phyloP scores from a whole-genome alignment of 2,888 invertebrate species.

The Chrysolina haemoptera region DNA sequence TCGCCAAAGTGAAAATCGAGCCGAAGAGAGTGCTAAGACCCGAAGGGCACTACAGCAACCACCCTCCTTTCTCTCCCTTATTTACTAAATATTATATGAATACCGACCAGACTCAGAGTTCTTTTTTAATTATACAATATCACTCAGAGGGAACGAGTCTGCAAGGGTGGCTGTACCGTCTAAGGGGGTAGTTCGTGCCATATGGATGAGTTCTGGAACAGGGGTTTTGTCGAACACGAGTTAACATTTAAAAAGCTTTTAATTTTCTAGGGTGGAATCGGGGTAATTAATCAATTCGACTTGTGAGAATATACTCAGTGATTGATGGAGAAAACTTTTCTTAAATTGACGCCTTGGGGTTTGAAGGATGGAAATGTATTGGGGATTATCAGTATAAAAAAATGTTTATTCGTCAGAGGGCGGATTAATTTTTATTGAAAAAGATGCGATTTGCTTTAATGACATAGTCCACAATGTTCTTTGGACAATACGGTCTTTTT shows the following conservation, averaged over 20 bases:
- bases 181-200: slow-evolving; percentile 39
- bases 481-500: too few relatives aligned
- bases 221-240: slow-evolving; percentile 51
- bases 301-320: slow-evolving; percentile 1
- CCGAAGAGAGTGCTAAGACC: slow-evolving; percentile 47
- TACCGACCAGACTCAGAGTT: slow-evolving; percentile 56
- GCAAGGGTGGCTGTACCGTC: slow-evolving; percentile 26
- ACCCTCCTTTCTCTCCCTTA: slow-evolving; percentile 54
- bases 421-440: too few relatives aligned
- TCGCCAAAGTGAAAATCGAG: slow-evolving; percentile 47
- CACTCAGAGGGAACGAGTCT: slow-evolving; percentile 48
- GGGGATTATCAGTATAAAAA: background rate
- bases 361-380: background rate
- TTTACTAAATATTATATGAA: slow-evolving; percentile 63
- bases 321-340: slow-evolving; percentile 4
- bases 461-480: too few relatives aligned
- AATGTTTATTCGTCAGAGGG: background rate
- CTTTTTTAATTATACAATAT: slow-evolving; percentile 61
- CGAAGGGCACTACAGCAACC: slow-evolving; percentile 45
- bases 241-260: slow-evolving; percentile 58
- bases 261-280: slow-evolving; percentile 46
- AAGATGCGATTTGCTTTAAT: too few relatives aligned
- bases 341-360: background rate
- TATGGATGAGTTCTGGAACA: slow-evolving; percentile 49
- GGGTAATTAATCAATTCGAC: slow-evolving; percentile 36